Base-by-base conservation (phyloP, 2,888 invertebrate species). In the Mimumesa dahlbomi region DNA sequence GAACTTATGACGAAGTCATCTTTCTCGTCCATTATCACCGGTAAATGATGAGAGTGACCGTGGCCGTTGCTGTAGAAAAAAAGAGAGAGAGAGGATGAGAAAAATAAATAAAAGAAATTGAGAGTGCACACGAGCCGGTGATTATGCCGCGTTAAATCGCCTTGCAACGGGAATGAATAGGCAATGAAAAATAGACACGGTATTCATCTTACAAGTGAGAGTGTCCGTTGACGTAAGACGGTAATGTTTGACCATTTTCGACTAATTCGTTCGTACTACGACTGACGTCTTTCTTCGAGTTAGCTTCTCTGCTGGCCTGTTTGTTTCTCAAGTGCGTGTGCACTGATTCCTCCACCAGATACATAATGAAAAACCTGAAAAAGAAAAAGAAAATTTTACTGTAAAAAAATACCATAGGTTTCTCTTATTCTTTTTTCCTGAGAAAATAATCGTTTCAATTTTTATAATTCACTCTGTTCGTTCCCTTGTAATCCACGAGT, bases 341-440 rank as follows among this genome's bases (percentile, higher is more conserved):
- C 1, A 95, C 94, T 48, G 94, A 78, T 84, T 96, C 95, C 80
- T 96, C 96, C n/a, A 96, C 93, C 6, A 95, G 89, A 84, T 87
- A 89, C 88, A 89, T 89, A 5, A 88, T 82, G 59, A 89, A 89
- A 40, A 89, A 89, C 6, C 89, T 89, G 9, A 7, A 25, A 25
- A 25, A 3, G 25, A 25, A 7, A 25, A 5, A 25, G 25, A 7
- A 25, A 25, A 25, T 25, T 25, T 7, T 25, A 25, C 7, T 25
- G n/a, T n/a, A n/a, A n/a, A n/a, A n/a, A n/a, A n/a, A n/a, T n/a
- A n/a, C n/a, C n/a, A n/a, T n/a, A n/a, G n/a, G n/a, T n/a, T n/a
- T n/a, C n/a, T n/a, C n/a, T n/a, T n/a, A n/a, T n/a, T n/a, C n/a
- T n/a, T n/a, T n/a, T n/a, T n/a, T n/a, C n/a, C n/a, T n/a, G n/a